phyloP scores from a whole-genome alignment of 2,113 vertebrate species.

The Pseudopodoces humilis region DNA sequence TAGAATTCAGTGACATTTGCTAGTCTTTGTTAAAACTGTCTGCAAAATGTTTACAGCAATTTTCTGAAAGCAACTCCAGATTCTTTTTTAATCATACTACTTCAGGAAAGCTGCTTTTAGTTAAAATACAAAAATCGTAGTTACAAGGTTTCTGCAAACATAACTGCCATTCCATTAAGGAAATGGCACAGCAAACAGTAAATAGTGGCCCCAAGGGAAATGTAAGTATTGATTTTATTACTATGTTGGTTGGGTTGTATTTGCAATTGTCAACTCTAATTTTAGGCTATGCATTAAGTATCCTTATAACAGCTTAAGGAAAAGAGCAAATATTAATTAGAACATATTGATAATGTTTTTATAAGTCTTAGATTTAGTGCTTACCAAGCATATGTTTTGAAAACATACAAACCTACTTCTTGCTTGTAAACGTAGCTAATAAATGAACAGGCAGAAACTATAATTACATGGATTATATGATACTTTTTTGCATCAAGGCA shows the following conservation, averaged over 20 bases:
- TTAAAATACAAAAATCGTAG: conserved; percentile 84
- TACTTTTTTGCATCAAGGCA: background rate
- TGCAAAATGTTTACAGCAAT: conserved; percentile 55
- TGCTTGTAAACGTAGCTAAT: background rate
- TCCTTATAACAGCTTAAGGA: conserved; percentile 75
- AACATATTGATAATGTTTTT: conserved; percentile 74
- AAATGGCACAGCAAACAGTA: conserved; percentile 85
- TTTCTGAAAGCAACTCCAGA: conserved; percentile 62
- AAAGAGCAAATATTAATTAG: conserved; percentile 79
- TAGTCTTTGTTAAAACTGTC: conserved; percentile 15
- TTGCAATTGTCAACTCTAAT: conserved; percentile 88
- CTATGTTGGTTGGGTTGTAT: conserved; percentile 82
- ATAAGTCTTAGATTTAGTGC: conserved; percentile 57
- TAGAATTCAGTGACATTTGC: background rate
- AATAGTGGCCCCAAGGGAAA: conserved; percentile 83
- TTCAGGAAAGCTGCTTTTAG: conserved; percentile 82
- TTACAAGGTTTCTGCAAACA: conserved; percentile 82
- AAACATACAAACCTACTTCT: conserved; percentile 35
- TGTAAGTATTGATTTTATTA: conserved; percentile 88
- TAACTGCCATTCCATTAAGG: conserved; percentile 86
- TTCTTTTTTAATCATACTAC: conserved; percentile 70
- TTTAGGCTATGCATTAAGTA: conserved; percentile 82
- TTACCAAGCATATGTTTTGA: conserved; percentile 27
- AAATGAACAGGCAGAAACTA: conserved; percentile 43
- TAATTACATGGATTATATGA: conserved; percentile 52